A percentile compares a stretch with the other conserved stretches of the same genome.
These are phyloP conservation scores for Polydrusus cervinus DNA, from an alignment of 2,888 invertebrate species.

Conservation along the genomic window DNA sequence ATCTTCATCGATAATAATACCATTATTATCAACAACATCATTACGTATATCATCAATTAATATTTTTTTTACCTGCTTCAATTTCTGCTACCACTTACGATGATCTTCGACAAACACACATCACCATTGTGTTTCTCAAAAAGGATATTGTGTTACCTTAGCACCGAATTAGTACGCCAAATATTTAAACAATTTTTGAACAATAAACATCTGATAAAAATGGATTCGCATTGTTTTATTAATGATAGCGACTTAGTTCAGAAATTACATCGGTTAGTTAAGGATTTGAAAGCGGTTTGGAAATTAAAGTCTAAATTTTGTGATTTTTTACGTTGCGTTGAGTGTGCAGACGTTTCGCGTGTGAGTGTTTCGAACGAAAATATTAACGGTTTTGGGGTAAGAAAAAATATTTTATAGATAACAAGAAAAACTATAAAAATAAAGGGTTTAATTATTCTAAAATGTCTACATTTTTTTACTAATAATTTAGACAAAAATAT, in stretches of 20 bases:
- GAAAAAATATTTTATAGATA: too few relatives aligned
- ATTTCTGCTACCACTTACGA: background rate
- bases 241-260: conserved; percentile 46
- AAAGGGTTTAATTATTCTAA: too few relatives aligned
- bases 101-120: background rate
- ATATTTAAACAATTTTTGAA: conserved; percentile 48
- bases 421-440: too few relatives aligned
- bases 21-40: background rate
- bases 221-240: conserved; percentile 49
- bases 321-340: background rate
- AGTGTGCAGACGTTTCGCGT: background rate
- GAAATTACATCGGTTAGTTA: conserved; percentile 21
- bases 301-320: background rate
- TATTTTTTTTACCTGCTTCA: background rate
- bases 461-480: too few relatives aligned
- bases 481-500: too few relatives aligned
- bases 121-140: conserved; percentile 6
- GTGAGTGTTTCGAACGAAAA: too few relatives aligned
- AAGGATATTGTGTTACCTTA: conserved; percentile 21
- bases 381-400: too few relatives aligned
- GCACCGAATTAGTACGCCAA: conserved; percentile 39
- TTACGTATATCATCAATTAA: background rate
- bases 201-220: conserved; percentile 52
- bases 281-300: conserved; percentile 6
- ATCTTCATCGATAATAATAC: too few relatives aligned